Evolutionary conservation across 2,888 invertebrate species (phyloP).

Genomic region (Tyria jacobaeae): DNA sequence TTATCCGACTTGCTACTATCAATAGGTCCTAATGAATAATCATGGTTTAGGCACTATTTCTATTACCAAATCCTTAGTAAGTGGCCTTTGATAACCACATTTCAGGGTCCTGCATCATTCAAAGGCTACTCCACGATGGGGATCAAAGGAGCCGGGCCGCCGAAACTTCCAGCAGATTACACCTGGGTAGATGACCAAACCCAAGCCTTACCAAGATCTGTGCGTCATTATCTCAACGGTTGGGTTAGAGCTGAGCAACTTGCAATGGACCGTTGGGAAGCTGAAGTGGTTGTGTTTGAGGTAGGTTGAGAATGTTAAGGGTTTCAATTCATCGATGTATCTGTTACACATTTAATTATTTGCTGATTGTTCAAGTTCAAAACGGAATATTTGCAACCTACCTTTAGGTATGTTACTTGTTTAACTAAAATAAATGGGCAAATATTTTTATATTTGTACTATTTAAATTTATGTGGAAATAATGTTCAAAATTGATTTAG

Average conservation of each 20-base stretch:
- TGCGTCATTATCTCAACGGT: conserved; percentile 67
- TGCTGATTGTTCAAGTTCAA: too few relatives aligned
- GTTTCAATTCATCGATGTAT: neutral
- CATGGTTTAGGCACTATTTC: too few relatives aligned
- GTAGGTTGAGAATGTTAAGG: conserved; percentile 41
- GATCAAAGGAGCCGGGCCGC: conserved; percentile 40
- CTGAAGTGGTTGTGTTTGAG: conserved; percentile 72
- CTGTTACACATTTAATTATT: too few relatives aligned
- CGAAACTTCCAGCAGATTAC: conserved; percentile 56
- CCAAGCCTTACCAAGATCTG: conserved; percentile 76
- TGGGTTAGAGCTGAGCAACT: conserved; percentile 77
- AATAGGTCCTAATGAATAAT: too few relatives aligned
- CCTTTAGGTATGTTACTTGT: too few relatives aligned
- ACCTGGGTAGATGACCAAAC: conserved; percentile 76
- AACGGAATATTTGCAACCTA: too few relatives aligned
- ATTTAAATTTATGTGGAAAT: too few relatives aligned
- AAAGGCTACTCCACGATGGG: conserved; percentile 41
- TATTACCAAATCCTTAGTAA: neutral
- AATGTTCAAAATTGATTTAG: too few relatives aligned
- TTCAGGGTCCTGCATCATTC: conserved; percentile 66
- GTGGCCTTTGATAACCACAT: neutral
- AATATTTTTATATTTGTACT: too few relatives aligned
- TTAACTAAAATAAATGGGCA: too few relatives aligned
- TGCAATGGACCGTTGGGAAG: conserved; percentile 69
- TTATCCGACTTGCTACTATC: too few relatives aligned